These are phyloP conservation scores for Gadopsis bispinosus DNA, from an alignment of 2,797 vertebrate species.

Conservation along the genomic window DNA sequence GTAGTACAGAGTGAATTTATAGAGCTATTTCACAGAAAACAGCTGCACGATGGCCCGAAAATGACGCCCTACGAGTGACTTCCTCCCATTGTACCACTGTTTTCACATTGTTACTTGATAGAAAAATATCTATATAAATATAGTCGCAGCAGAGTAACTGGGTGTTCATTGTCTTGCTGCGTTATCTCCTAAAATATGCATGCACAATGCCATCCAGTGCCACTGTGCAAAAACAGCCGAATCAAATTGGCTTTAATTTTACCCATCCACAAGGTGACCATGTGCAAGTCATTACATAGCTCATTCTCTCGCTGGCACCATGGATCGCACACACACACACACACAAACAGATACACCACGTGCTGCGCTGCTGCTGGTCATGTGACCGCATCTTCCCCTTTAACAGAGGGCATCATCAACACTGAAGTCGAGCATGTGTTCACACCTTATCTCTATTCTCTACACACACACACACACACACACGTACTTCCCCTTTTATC, in stretches of 20 bases:
- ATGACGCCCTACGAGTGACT: neutral
- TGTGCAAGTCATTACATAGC: conserved; percentile 46
- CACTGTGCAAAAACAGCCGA: conserved; percentile 29
- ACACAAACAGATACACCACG: conserved; percentile 63
- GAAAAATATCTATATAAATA: neutral
- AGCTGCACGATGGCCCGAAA: neutral
- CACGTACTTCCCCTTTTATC: conserved; percentile 52
- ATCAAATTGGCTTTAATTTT: conserved; percentile 46
- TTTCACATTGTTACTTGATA: neutral
- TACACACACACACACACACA: conserved; percentile 11
- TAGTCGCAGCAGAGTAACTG: neutral
- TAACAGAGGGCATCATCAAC: conserved; percentile 45
- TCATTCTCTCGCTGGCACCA: conserved; percentile 31
- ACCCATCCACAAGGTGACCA: conserved; percentile 19
- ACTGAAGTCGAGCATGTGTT: conserved; percentile 19
- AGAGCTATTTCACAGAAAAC: neutral
- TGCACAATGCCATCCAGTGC: conserved; percentile 32
- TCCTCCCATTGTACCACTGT: too few relatives aligned
- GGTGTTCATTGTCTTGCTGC: conserved; percentile 5
- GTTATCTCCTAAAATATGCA: conserved; percentile 20
- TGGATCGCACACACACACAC: conserved; percentile 23
- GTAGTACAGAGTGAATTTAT: neutral
- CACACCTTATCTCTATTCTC: conserved; percentile 34
- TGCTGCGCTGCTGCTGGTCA: conserved; percentile 74
- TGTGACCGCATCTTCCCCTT: conserved; percentile 68